These are phyloP conservation scores for Lochmaea crataegi DNA, from an alignment of 2,888 invertebrate genomes.

Conservation along the genomic window DNA sequence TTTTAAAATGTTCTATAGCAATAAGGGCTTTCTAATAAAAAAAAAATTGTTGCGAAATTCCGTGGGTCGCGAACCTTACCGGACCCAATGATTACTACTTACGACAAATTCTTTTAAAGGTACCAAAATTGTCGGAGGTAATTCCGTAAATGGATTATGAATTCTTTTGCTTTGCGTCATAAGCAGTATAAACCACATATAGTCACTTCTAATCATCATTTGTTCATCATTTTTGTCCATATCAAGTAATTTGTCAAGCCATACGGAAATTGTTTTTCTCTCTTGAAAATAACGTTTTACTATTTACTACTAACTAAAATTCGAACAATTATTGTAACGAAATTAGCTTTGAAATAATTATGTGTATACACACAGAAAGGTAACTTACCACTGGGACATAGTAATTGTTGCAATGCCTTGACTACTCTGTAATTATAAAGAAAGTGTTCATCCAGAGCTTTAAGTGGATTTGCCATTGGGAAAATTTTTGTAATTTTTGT, in stretches of 20 bases:
- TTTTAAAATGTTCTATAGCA: no score
- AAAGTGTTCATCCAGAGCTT: slow-evolving; percentile 62
- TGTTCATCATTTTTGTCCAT: slow-evolving; percentile 57
- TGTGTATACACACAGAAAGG: no score
- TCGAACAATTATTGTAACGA: no score
- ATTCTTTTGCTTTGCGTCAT: slow-evolving; percentile 62
- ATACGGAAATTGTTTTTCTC: slow-evolving; percentile 55
- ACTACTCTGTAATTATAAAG: slow-evolving; percentile 63
- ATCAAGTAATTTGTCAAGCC: slow-evolving; percentile 61
- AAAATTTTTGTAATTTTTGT: background rate
- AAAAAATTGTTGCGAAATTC: no score
- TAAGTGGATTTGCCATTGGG: slow-evolving; percentile 52
- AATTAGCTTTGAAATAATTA: background rate
- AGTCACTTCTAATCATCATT: slow-evolving; percentile 62
- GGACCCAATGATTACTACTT: slow-evolving; percentile 38
- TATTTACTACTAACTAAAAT: no score
- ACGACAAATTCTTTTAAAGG: slow-evolving; percentile 62
- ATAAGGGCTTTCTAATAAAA: no score
- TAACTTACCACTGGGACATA: slow-evolving; percentile 58
- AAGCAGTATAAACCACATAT: slow-evolving; percentile 64
- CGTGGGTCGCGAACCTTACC: no score
- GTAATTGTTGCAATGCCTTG: slow-evolving; percentile 61
- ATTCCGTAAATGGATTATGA: slow-evolving; percentile 59
- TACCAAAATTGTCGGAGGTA: slow-evolving; percentile 56
- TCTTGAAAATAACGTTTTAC: slow-evolving; percentile 48